These are phyloP conservation scores for Vicugna pacos DNA, from an alignment of 2,113 vertebrate species.

Conservation along the genomic window DNA sequence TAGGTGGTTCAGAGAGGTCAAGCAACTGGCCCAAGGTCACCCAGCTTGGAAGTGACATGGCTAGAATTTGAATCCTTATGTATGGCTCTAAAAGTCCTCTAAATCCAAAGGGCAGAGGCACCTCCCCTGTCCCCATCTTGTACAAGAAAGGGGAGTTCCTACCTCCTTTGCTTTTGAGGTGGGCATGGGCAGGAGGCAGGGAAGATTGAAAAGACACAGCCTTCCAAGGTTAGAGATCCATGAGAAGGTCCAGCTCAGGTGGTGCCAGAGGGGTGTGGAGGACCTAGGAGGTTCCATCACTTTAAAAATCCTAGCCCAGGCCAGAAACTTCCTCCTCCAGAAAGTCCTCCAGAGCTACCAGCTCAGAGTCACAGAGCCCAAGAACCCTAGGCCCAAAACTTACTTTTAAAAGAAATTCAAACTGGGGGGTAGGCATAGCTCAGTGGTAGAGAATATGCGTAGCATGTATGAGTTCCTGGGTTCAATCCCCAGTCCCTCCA, in stretches of 20 bases:
- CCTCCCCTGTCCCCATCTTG: too few species aligned
- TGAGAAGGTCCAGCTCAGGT: not conserved
- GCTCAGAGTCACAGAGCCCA: not conserved
- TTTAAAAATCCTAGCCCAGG: not conserved
- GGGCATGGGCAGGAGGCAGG: not conserved
- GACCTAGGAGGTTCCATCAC: not conserved
- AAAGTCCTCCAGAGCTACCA: not conserved
- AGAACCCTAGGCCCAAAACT: not conserved
- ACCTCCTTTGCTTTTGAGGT: not conserved
- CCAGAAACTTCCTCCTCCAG: not conserved
- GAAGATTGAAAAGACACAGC: not conserved
- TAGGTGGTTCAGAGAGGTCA: constrained; percentile 4
- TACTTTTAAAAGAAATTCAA: not conserved
- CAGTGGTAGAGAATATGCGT: too few species aligned
- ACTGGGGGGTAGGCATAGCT: too few species aligned
- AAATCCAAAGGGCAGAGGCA: not conserved
- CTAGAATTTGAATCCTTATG: not conserved
- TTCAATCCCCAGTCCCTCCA: too few species aligned
- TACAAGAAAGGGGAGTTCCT: not conserved
- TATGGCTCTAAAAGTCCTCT: not conserved
- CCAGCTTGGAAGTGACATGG: not conserved
- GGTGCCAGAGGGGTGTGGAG: not conserved
- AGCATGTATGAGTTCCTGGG: too few species aligned
- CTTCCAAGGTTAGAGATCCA: not conserved
- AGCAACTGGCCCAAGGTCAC: constrained; percentile 23